Percentiles rank a stretch among this genome's conserved stretches.
These are phyloP conservation scores for Campylomormyrus numenius DNA, from an alignment of 2,113 vertebrate genomes.

Conservation along the genomic window DNA sequence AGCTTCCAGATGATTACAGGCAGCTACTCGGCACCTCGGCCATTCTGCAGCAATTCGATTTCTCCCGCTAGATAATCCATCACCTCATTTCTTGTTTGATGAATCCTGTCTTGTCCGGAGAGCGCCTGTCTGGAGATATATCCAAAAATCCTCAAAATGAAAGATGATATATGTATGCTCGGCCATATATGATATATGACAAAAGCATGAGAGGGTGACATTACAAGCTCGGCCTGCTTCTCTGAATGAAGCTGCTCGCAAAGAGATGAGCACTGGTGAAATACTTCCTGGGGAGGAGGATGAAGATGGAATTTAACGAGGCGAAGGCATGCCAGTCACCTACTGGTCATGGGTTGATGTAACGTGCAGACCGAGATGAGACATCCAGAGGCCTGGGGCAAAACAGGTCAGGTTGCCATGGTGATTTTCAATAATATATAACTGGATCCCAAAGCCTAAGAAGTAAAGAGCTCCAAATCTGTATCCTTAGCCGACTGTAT, in stretches of 20 bases:
- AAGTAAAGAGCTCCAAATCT: not conserved
- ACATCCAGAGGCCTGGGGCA: not conserved
- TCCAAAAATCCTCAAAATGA: not conserved
- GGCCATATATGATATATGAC: not conserved
- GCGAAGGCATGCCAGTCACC: not conserved
- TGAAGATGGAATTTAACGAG: not conserved
- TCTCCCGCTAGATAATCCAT: not conserved
- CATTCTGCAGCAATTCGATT: not conserved
- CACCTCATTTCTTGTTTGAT: not conserved
- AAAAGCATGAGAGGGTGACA: not conserved
- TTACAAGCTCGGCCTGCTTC: not conserved
- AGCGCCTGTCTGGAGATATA: not conserved
- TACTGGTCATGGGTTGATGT: not conserved
- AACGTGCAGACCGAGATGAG: not conserved
- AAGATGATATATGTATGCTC: not conserved
- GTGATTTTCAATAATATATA: constrained; percentile 14
- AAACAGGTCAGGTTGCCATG: constrained; percentile 8
- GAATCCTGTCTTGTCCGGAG: not conserved
- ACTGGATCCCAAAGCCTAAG: not conserved
- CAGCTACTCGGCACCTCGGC: not conserved
- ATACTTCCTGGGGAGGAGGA: not conserved
- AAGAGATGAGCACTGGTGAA: not conserved
- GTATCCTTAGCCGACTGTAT: not conserved
- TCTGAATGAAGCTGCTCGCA: not conserved
- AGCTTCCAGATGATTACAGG: not conserved